Evolutionary conservation across 2,113 vertebrate genomes (phyloP).

Genomic region (Trichechus manatus): DNA sequence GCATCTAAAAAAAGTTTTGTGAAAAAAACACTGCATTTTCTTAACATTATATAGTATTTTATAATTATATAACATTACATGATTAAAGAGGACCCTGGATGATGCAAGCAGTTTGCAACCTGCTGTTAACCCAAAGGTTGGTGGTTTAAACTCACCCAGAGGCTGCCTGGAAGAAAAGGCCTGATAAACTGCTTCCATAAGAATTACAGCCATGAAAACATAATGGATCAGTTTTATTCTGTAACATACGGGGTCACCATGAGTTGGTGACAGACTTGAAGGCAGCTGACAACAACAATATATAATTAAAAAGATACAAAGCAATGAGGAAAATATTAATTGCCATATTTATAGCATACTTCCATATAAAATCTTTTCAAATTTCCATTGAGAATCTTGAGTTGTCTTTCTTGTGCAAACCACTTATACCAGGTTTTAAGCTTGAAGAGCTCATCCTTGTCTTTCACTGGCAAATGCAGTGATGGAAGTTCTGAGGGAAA

Average conservation of each 20-base stretch:
- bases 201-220: background rate
- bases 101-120: background rate
- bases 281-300: background rate
- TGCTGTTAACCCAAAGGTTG: background rate
- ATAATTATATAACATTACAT: too few species aligned
- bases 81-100: background rate
- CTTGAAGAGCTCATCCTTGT: background rate
- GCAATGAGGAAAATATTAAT: background rate
- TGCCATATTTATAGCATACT: constrained; percentile 8
- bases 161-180: background rate
- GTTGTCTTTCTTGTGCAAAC: background rate
- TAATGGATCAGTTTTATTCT: background rate
- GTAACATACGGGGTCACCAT: background rate
- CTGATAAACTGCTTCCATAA: background rate
- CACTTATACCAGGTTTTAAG: background rate
- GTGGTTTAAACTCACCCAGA: background rate
- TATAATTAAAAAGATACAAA: background rate
- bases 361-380: constrained; percentile 38
- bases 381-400: background rate
- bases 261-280: background rate
- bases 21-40: background rate
- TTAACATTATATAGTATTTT: background rate
- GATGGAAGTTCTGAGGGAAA: background rate
- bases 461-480: constrained; percentile 7
- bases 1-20: background rate